These are phyloP conservation scores for Polyodon spathula DNA, from an alignment of 2,113 vertebrate species.

Conservation along the genomic window DNA sequence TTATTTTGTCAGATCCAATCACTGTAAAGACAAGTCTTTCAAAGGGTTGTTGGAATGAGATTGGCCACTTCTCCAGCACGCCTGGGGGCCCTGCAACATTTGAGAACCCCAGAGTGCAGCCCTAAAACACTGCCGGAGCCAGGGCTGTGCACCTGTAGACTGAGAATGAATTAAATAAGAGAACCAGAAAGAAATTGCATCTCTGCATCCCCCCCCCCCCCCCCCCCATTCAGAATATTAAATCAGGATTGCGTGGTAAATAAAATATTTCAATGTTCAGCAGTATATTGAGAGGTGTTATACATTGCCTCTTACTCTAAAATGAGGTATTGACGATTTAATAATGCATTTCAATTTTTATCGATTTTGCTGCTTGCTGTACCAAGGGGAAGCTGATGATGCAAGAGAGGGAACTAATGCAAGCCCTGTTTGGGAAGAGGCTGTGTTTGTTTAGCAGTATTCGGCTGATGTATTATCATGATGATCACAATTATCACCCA, in stretches of 20 bases:
- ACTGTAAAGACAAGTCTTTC: too few species aligned
- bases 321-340: constrained; percentile 46
- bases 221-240: constrained; percentile 19
- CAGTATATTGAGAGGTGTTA: constrained; percentile 15
- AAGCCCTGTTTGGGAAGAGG: background rate
- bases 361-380: constrained; percentile 39
- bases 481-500: too few species aligned
- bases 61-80: too few species aligned
- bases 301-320: constrained; percentile 29
- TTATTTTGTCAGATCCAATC: too few species aligned
- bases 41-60: too few species aligned
- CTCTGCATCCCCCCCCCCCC: constrained; percentile 20
- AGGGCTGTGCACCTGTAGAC: background rate
- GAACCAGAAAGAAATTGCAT: constrained; percentile 7
- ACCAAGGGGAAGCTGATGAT: background rate
- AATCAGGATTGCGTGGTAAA: constrained; percentile 18
- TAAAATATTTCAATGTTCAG: constrained; percentile 23
- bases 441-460: too few species aligned
- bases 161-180: constrained; percentile 11
- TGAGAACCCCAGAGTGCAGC: too few species aligned
- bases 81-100: too few species aligned
- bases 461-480: too few species aligned
- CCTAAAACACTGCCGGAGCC: too few species aligned
- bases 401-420: background rate
- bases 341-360: constrained; percentile 47